Percentiles rank a stretch among this genome's conserved stretches.
phyloP scores from a whole-genome alignment of 1,140 invertebrate species.

The Microvelia longipes region DNA sequence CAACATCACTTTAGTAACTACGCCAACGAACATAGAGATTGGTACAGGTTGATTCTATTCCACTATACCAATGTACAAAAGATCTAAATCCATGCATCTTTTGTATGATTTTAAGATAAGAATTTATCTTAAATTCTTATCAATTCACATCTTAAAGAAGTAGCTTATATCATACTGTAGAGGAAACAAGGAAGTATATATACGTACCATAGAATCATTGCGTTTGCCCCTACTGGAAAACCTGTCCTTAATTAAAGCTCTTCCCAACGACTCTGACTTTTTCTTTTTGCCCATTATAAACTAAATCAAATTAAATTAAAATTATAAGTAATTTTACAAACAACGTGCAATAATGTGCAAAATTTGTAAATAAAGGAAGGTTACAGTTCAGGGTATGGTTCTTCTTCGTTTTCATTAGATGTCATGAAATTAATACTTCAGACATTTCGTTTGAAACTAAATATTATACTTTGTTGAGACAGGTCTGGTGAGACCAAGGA shows the following conservation, averaged over 20 bases:
- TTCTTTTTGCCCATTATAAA: constrained; percentile 4
- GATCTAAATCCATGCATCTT: not conserved
- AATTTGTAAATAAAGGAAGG: too few relatives aligned
- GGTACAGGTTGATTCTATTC: not conserved
- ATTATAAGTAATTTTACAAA: too few relatives aligned
- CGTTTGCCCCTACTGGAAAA: constrained; percentile 38
- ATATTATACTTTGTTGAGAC: too few relatives aligned
- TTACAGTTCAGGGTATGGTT: too few relatives aligned
- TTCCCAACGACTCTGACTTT: constrained; percentile 35
- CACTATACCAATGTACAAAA: too few relatives aligned
- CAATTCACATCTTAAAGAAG: not conserved
- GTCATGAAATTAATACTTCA: too few relatives aligned
- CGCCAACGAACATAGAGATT: not conserved
- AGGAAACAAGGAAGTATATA: not conserved
- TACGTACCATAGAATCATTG: constrained; percentile 22
- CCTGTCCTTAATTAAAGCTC: constrained; percentile 57
- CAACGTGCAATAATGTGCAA: too few relatives aligned
- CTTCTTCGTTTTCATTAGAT: too few relatives aligned
- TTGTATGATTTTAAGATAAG: not conserved
- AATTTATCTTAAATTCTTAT: not conserved
- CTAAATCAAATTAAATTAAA: too few relatives aligned
- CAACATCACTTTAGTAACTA: not conserved
- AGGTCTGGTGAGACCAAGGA: too few relatives aligned
- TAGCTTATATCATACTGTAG: too few relatives aligned
- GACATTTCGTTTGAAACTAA: too few relatives aligned